Conservation (phyloP, 2,888 invertebrate species). For the Pterostichus madidus region DNA sequence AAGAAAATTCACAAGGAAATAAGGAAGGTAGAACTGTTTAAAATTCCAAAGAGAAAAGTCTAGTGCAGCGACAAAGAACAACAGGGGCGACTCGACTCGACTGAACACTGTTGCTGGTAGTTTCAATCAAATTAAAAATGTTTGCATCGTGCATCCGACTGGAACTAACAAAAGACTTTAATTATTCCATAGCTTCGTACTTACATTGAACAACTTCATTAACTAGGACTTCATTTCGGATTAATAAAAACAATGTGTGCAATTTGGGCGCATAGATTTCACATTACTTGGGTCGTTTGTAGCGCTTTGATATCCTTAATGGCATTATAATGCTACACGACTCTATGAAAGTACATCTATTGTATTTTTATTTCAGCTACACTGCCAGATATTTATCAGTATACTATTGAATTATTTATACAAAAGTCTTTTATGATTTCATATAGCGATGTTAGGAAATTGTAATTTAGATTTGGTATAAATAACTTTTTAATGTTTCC, state of each 20-base stretch:
- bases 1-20: too few species aligned
- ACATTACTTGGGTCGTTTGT: slow-evolving; percentile 15
- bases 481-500: slow-evolving; percentile 12
- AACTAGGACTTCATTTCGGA: slow-evolving; percentile 38
- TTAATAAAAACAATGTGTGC: slow-evolving; percentile 54
- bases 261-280: slow-evolving; percentile 50
- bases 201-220: slow-evolving; percentile 18
- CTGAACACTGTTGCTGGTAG: background rate
- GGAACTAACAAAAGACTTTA: slow-evolving; percentile 33
- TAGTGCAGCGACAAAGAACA: background rate
- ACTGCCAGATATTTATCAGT: slow-evolving; percentile 23
- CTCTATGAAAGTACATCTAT: slow-evolving; percentile 4
- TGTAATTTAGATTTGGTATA: slow-evolving; percentile 5
- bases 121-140: slow-evolving; percentile 43
- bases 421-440: slow-evolving; percentile 11
- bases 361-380: slow-evolving; percentile 32
- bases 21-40: background rate
- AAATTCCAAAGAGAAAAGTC: slow-evolving; percentile 15
- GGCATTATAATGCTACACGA: slow-evolving; percentile 38
- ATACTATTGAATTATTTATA: slow-evolving; percentile 45
- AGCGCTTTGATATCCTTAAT: slow-evolving; percentile 49
- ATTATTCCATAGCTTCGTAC: slow-evolving; percentile 25
- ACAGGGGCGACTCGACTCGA: background rate
- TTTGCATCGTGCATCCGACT: slow-evolving; percentile 25
- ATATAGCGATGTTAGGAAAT: slow-evolving; percentile 10